Percentiles rank a stretch among this genome's conserved stretches.
Conservation (phyloP, 2,888 invertebrate species). For the Deroplatys truncata region DNA sequence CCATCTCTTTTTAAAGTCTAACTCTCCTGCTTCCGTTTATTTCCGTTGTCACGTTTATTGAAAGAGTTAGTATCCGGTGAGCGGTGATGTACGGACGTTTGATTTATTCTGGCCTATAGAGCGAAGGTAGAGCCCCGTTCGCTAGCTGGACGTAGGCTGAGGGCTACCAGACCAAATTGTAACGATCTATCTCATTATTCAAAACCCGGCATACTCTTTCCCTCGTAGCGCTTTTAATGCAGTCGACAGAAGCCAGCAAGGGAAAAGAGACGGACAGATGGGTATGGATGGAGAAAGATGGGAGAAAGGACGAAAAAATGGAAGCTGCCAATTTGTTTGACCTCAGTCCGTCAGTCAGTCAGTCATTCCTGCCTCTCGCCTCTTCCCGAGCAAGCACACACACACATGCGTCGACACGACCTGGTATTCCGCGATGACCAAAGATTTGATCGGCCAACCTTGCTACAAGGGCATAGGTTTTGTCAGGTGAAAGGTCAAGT, state of each 20-base stretch:
- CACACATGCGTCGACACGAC: neutral
- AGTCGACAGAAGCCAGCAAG: neutral
- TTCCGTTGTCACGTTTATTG: slow-evolving; percentile 25
- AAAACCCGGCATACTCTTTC: neutral
- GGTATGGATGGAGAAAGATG: neutral
- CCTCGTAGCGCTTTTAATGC: neutral
- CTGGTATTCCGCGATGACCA: neutral
- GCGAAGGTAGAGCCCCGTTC: neutral
- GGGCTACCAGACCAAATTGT: slow-evolving; percentile 1
- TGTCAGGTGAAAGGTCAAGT: neutral
- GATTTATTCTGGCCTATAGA: slow-evolving; percentile 11
- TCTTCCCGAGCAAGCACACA: neutral
- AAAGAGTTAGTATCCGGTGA: slow-evolving; percentile 20
- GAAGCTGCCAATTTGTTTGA: slow-evolving; percentile 4
- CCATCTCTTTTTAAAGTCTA: neutral
- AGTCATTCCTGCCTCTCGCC: neutral
- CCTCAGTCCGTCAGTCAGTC: neutral
- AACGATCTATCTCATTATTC: slow-evolving; percentile 15
- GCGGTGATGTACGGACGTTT: slow-evolving; percentile 3
- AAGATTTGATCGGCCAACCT: neutral
- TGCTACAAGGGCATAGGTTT: neutral
- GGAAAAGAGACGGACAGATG: neutral
- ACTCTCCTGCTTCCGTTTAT: slow-evolving; percentile 18
- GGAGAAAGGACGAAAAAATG: neutral
- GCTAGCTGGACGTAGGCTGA: neutral